Base-by-base conservation (phyloP, 1,140 invertebrate species). In the Metopolophium dirhodum region DNA sequence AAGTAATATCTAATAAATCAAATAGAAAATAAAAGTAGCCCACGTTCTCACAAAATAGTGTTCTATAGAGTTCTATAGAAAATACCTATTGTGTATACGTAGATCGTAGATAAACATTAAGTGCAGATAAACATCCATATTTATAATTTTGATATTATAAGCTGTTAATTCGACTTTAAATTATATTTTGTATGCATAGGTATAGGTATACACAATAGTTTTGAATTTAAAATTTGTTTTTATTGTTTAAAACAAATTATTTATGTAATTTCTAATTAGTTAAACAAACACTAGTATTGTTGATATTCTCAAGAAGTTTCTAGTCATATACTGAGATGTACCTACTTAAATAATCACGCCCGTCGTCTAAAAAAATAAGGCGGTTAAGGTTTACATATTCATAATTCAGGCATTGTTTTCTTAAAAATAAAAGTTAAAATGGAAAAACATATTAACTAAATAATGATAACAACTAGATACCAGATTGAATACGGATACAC, bases 401-500 rank as follows among this genome's bases (percentile, higher is more conserved):
- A 77, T 77, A 77, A n/a, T 30, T 8, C 26, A 61, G 26, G 30
- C 11, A 68, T 77, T n/a, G 30, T 77, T n/a, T 77, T 77, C n/a
- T 77, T 77, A n/a, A 77, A 68, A 30, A 35, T 77, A 77, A 77
- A 77, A 77, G 30, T 77, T 77, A 35, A 77, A 77, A 77, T n/a
- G 14, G 61, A n/a, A 14, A 77, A n/a, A 18, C n/a, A n/a, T 18
- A 77, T 77, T 77, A 77, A 35, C 18, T 77, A 77, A 86, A 11
- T 86, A 86, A 86, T 47, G 37, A 30, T 86, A 47, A 47, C 30
- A 86, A 89, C 8, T 47, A 47, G 7, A 82, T 49, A 82, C 61
- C 68, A 83, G 49, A 83, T 83, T 82, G 45, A 83, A 92, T 83
- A 83, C 90, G 90, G 90, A 92, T 92, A 92, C 77, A 82, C 47